Evolutionary conservation across 2,797 vertebrate species (phyloP), one percentile per base, ranked within the genome.

Genomic region (Peromyscus aztecus): DNA sequence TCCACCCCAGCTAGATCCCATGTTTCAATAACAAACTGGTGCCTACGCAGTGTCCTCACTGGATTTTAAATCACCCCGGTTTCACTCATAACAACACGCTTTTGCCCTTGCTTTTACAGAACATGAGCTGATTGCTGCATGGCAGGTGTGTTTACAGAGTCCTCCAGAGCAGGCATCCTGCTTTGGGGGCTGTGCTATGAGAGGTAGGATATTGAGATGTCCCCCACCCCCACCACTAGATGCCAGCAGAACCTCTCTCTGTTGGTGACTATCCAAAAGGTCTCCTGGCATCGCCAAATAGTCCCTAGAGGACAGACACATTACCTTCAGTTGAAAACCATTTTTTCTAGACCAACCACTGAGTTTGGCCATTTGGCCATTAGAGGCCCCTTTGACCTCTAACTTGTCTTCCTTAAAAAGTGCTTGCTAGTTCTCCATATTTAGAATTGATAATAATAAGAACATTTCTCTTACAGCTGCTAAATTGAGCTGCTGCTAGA

Each of bases 391-490:
- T 49, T 69, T 95, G 83, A 34, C 67, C 40, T 78, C 46, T 9
- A 69, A 69, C 12, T 55, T 23, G 61, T 19, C 85, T 6, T 83
- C 61, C 67, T 95, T 3, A 67, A 89, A 82, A 93, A 89, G 1
- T 52, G 85, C 43, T 65, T 6, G 16, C 27, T 76, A 52, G 37
- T 83, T 88, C 46, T 84, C 65, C 34, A 59, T 71, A 12, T 85
- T 89, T 81, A 77, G 61, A 85, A 29, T 73, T 13, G 11, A 49
- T 91, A 80, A 65, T 92, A 91, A 63, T 46, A 43, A 94, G 52
- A 89, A 31, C 1, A 34, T 40, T 86, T 75, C 69, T 84, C 49
- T 69, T 69, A 63, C n/a, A 86, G 49, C 16, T 19, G 12, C 40
- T 95, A 23, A 73, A 55, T 55, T 40, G 49, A 52, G 29, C n/a